Evolutionary conservation across 2,113 vertebrate species (phyloP), one percentile per base, ranked within the genome.

Genomic region (Spheniscus mendiculus): DNA sequence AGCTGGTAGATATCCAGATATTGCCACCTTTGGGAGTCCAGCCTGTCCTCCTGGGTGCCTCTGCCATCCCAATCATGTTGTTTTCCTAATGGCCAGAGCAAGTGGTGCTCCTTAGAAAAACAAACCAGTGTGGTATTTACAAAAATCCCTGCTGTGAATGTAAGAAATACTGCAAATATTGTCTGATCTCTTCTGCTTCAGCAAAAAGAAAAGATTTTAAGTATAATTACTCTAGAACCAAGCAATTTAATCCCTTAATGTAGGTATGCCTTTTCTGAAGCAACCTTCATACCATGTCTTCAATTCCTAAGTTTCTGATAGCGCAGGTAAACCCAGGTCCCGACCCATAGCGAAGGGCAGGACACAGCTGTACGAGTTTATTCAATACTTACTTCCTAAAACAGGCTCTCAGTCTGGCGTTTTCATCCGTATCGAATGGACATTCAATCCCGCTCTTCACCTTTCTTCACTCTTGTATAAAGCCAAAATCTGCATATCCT

Each of bases 21-120:
- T 5, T 3, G 1, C 12, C 25, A 5, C 29, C 58, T 15, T 0
- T 13, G 42, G 73, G 44, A 55, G 32, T 5, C 62, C 36, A 26
- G 40, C 58, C 80, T 1, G 2, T 20, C 32, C 36, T 78, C 53
- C 66, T n/a, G 55, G 14, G 14, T 27, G 47, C 58, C n/a, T 21
- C 81, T 93, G 84, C 49, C n/a, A 5, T 26, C 74, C 55, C 42
- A 2, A 1, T 15, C 4, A 1, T 27, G 47, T 1, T 5, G 13
- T 36, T 66, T 55, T 26, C 42, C 61, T 7, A 4, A 45, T 4
- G 70, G 25, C 50, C 58, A 23, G 20, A 40, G 44, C 76, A 47
- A 25, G 9, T 13, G 56, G 12, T 38, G 52, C 62, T 86, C 32
- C 71, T 30, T 13, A 12, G 29, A 61, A 14, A 42, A 47, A 69